These are phyloP conservation scores for Lordiphosa andalusiaca DNA, from an alignment of 2,888 invertebrate species.

Conservation along the genomic window DNA sequence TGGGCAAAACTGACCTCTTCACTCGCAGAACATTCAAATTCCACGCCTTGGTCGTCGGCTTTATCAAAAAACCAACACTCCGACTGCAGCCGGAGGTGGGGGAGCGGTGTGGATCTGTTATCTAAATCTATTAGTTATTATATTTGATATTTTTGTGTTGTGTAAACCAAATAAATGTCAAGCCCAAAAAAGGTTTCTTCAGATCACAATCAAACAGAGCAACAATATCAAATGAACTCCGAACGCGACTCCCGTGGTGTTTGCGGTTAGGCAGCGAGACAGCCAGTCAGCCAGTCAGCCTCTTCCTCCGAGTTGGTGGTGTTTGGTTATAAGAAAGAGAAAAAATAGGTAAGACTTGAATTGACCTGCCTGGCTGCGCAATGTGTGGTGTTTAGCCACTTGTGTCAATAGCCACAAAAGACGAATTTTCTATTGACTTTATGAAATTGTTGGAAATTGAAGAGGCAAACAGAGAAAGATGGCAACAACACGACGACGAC, in stretches of 20 bases:
- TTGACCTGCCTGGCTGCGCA: slow-evolving; percentile 45
- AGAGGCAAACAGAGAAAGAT: slow-evolving; percentile 24
- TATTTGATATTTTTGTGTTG: slow-evolving; percentile 18
- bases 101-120: slow-evolving; percentile 9
- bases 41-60: slow-evolving; percentile 38
- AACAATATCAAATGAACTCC: slow-evolving; percentile 57
- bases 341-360: slow-evolving; percentile 48
- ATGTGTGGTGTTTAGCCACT: slow-evolving; percentile 35
- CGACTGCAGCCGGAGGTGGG: slow-evolving; percentile 2
- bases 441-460: slow-evolving; percentile 36
- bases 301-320: slow-evolving; percentile 18
- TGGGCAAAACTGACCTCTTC: slow-evolving; percentile 56
- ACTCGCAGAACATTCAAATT: slow-evolving; percentile 21
- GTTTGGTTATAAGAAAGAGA: slow-evolving; percentile 42
- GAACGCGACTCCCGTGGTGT: slow-evolving; percentile 53
- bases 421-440: slow-evolving; percentile 61
- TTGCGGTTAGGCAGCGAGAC: slow-evolving; percentile 51
- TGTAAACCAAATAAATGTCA: slow-evolving; percentile 46
- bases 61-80: slow-evolving; percentile 41
- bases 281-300: neutral
- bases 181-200: slow-evolving; percentile 52
- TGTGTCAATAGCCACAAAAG: slow-evolving; percentile 51
- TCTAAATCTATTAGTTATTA: slow-evolving; percentile 51
- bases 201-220: slow-evolving; percentile 59
- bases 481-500: slow-evolving; percentile 16